Evolutionary conservation across 2,113 vertebrate genomes (phyloP), one percentile per base, ranked within the genome.

Genomic region (Oceanites oceanicus): DNA sequence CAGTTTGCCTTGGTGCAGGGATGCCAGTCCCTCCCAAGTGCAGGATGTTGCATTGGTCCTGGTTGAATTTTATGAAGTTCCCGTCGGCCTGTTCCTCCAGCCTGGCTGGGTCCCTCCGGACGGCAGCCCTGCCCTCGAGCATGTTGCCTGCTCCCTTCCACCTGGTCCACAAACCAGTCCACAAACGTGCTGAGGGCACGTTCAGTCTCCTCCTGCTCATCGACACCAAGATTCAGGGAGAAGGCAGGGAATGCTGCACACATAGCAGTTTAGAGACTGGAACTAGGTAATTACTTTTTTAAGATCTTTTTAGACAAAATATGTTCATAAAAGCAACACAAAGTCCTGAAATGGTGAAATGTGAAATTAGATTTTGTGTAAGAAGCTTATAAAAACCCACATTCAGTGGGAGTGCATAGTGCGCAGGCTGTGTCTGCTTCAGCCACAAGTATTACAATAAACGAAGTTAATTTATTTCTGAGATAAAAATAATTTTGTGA

Each of bases 141-240:
- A 0, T 18, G 49, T 22, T 4, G 0, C 14, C 40, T 13, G 6
- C 42, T 73, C 29, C 5, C 4, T 13, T 55, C 42, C 20, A 19
- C 26, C 72, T 32, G n/a, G 22, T 34, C n/a, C n/a, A n/a, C n/a
- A n/a, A n/a, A n/a, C n/a, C n/a, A n/a, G 8, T n/a, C 32, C 21
- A 47, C 17, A 63, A 13, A 62, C 0, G 0, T 62, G 26, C n/a
- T 6, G 15, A 49, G 62, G 45, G 19, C 55, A 58, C 0, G 0
- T 84, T 77, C 34, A 27, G 15, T 22, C 23, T 88, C 19, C 45
- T 73, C 30, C 45, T 42, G 16, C 4, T 62, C 49, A 42, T 26
- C 0, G 1, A 14, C 47, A 22, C 6, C 8, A 16, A 29, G 23
- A 77, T n/a, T 18, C 70, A 47, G 26, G 16, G 22, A 68, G 40